A percentile compares a stretch with the other conserved stretches of the same genome.
phyloP scores from a whole-genome alignment of 37 sponge, comb jelly and placozoan genomes.

The Ephydatia muelleri region DNA sequence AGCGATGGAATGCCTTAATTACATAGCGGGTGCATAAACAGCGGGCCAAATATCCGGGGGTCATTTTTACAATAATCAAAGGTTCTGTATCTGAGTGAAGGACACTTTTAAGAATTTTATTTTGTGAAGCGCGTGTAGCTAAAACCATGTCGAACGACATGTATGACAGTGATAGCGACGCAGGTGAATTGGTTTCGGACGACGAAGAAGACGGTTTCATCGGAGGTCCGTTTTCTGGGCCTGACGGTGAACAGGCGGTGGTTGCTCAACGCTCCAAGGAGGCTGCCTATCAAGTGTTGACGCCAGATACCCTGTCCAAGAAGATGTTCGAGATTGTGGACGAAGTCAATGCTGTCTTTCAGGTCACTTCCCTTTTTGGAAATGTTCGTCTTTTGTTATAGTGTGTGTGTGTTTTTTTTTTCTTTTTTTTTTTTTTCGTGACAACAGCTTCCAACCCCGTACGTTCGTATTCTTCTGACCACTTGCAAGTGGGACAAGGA shows the following conservation, averaged over 20 bases:
- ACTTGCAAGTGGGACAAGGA: constrained; percentile 96
- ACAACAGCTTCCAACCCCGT: constrained; percentile 79
- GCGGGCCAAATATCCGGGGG: too few relatives aligned
- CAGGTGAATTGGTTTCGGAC: constrained; percentile 3
- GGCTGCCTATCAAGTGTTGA: constrained; percentile 38
- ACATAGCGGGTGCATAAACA: too few relatives aligned
- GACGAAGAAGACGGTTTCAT: constrained; percentile 37
- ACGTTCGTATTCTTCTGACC: constrained; percentile 73
- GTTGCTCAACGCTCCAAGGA: not conserved
- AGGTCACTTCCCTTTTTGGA: constrained; percentile 45
- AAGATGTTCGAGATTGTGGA: constrained; percentile 85
- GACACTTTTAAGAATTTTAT: too few relatives aligned
- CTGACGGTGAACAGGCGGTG: not conserved
- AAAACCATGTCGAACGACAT: too few relatives aligned
- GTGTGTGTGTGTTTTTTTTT: too few relatives aligned
- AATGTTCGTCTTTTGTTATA: not conserved
- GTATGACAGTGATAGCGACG: too few relatives aligned
- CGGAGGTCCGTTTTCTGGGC: not conserved
- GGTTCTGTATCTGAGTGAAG: too few relatives aligned
- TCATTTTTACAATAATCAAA: too few relatives aligned
- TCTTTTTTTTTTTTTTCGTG: constrained; percentile 3
- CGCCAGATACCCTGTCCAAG: constrained; percentile 72
- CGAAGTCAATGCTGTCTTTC: constrained; percentile 84
- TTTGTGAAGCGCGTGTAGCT: too few relatives aligned
- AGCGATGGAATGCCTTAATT: not conserved